These are phyloP conservation scores for Echiichthys vipera DNA, from an alignment of 2,797 vertebrate species.

Conservation along the genomic window DNA sequence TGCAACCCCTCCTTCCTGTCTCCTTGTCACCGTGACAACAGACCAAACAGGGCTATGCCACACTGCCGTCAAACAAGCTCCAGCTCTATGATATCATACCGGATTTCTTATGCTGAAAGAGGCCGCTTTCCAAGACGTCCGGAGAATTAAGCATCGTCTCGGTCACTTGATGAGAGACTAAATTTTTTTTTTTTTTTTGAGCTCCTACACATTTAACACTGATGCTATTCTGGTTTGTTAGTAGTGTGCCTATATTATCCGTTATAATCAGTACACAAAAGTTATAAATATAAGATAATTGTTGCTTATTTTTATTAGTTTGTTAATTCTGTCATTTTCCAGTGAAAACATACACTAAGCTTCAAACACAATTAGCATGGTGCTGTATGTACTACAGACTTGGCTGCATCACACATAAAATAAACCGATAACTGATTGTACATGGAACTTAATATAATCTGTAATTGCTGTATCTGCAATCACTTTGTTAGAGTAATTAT, in stretches of 20 bases:
- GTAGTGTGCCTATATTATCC: background rate
- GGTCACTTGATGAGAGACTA: slow-evolving; percentile 17
- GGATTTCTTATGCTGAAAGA: slow-evolving; percentile 38
- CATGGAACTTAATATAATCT: background rate
- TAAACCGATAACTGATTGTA: slow-evolving; percentile 43
- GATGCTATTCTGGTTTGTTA: background rate
- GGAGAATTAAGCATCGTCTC: slow-evolving; percentile 29
- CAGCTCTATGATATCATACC: slow-evolving; percentile 61
- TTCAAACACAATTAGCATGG: slow-evolving; percentile 12
- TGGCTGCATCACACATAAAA: slow-evolving; percentile 47
- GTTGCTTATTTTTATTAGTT: background rate
- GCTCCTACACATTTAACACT: background rate
- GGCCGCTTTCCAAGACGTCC: slow-evolving; percentile 29
- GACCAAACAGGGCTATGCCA: slow-evolving; percentile 68
- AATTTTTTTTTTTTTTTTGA: background rate
- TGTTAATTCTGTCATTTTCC: slow-evolving; percentile 18
- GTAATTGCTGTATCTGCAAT: slow-evolving; percentile 37
- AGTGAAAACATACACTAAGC: slow-evolving; percentile 15
- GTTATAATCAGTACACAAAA: background rate
- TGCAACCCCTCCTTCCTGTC: slow-evolving; percentile 64
- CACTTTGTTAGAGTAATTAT: slow-evolving; percentile 49
- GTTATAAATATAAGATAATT: background rate
- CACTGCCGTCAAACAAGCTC: slow-evolving; percentile 53
- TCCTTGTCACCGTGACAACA: slow-evolving; percentile 63
- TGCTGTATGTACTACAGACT: background rate